These are phyloP conservation scores for Rhopalosiphum nymphaeae DNA, from an alignment of 2,888 invertebrate genomes.

Conservation along the genomic window DNA sequence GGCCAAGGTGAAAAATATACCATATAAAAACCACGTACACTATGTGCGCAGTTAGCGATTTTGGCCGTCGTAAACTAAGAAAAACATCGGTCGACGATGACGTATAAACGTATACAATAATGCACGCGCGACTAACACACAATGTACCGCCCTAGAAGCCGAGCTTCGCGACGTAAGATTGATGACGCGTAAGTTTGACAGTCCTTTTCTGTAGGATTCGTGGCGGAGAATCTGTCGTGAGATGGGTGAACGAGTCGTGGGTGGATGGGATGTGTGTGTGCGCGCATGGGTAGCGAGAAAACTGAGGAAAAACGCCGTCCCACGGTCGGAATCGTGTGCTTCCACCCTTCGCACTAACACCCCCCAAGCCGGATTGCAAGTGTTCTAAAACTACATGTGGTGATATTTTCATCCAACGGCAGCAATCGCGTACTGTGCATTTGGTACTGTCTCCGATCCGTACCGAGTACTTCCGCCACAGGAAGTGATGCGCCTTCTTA, in stretches of 20 bases:
- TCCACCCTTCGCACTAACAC: not conserved
- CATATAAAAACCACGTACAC: not conserved
- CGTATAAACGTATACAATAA: constrained; percentile 32
- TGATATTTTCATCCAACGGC: not conserved
- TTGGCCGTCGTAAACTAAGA: not conserved
- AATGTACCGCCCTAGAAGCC: constrained; percentile 1
- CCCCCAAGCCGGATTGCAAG: not conserved
- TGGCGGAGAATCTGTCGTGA: not conserved
- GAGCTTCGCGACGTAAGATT: constrained; percentile 19
- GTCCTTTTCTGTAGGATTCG: not conserved
- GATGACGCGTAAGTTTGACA: constrained; percentile 40
- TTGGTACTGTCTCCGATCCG: not conserved
- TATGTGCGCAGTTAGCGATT: not conserved
- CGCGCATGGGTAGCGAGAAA: not conserved
- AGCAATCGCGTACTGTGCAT: not conserved
- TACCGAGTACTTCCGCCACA: not conserved
- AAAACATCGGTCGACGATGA: not conserved
- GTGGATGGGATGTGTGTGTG: not conserved
- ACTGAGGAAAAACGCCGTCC: not conserved
- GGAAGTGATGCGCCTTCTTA: not conserved
- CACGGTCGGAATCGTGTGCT: not conserved
- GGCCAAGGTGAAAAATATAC: not conserved
- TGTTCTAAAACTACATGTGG: not conserved
- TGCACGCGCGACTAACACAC: not conserved
- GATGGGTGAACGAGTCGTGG: not conserved